Percentiles rank a stretch among this genome's conserved stretches.
Conservation (phyloP, 2,113 vertebrate genomes). For the Leptocoma aspasia region DNA sequence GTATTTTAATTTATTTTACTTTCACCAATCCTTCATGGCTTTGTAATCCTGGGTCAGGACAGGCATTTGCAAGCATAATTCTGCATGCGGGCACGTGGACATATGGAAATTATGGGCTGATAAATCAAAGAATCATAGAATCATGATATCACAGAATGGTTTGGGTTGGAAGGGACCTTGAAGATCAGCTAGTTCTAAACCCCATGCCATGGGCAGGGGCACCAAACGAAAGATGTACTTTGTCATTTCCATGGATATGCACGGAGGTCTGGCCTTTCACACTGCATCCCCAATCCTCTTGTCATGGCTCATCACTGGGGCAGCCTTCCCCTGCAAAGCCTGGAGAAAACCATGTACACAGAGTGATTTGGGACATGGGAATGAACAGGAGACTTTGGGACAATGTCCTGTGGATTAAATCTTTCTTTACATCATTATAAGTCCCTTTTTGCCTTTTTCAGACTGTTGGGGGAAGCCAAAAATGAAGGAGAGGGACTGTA, state of each 20-base stretch:
- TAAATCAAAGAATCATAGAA: neutral
- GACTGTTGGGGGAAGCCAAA: neutral
- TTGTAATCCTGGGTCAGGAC: neutral
- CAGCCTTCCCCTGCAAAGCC: neutral
- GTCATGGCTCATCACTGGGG: neutral
- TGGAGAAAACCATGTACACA: neutral
- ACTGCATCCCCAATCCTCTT: neutral
- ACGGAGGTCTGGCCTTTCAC: neutral
- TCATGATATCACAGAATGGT: neutral
- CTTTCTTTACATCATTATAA: neutral
- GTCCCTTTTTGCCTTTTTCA: neutral
- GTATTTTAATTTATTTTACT: neutral
- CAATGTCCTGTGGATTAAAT: neutral
- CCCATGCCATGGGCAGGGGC: too few species aligned
- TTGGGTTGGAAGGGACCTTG: neutral
- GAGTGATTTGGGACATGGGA: neutral
- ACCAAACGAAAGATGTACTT: neutral
- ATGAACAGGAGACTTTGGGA: neutral
- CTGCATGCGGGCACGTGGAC: rapidly evolving
- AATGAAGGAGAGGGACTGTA: neutral
- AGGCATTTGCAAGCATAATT: neutral
- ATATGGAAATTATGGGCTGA: neutral
- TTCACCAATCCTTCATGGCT: neutral
- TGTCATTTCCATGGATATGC: neutral
- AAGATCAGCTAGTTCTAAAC: neutral